phyloP scores from a whole-genome alignment of 1,140 invertebrate species.

The Cecropterus lyciades region DNA sequence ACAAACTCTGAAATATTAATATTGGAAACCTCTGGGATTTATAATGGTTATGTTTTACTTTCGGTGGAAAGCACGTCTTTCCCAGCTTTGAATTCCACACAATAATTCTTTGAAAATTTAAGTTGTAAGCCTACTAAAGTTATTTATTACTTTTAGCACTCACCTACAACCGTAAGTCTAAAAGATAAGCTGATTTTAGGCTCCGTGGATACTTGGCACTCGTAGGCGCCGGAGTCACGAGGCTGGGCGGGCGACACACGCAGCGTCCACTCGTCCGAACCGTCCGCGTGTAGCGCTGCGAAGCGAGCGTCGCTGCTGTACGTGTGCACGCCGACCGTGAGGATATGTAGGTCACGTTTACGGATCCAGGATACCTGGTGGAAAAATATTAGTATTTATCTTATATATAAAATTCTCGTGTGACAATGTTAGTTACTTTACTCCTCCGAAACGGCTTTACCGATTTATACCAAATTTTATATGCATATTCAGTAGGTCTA shows the following conservation, averaged over 20 bases:
- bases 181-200: constrained; percentile 93
- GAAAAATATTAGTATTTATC: constrained; percentile 22
- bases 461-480: no score
- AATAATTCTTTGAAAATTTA: no score
- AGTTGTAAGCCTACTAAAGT: no score
- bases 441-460: no score
- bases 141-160: constrained; percentile 70
- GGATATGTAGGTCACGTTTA: constrained; percentile 89
- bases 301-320: constrained; percentile 92
- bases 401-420: no score
- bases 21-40: no score
- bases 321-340: constrained; percentile 89
- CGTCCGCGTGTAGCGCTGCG: constrained; percentile 92
- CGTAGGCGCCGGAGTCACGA: constrained; percentile 90
- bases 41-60: no score
- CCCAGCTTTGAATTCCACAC: no score
- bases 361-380: constrained; percentile 91
- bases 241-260: constrained; percentile 92
- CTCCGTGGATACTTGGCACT: constrained; percentile 95
- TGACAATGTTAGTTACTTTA: no score
- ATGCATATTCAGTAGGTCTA: no score
- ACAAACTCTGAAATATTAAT: background rate
- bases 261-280: constrained; percentile 94
- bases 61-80: no score
- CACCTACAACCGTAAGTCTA: constrained; percentile 92